These are phyloP conservation scores for Chirona hameri DNA, from an alignment of 2,888 invertebrate species.

Conservation along the genomic window DNA sequence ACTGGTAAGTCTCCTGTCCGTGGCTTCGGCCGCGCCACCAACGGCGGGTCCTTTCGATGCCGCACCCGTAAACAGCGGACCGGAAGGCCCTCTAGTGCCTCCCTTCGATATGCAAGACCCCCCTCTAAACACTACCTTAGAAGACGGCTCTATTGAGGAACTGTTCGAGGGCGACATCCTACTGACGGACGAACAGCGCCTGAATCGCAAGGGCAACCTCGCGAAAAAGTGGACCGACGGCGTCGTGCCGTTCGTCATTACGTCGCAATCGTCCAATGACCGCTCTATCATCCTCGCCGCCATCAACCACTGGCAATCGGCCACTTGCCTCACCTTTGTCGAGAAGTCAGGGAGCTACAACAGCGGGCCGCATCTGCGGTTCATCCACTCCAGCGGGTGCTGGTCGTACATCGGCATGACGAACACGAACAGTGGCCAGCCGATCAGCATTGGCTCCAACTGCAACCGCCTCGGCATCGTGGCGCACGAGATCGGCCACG, in stretches of 20 bases:
- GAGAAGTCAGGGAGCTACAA: no score
- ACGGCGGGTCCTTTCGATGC: not conserved
- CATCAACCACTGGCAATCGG: no score
- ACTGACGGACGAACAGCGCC: no score
- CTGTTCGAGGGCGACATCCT: not conserved
- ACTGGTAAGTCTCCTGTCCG: not conserved
- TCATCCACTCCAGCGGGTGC: not conserved
- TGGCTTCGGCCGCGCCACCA: not conserved
- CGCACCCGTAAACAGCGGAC: no score
- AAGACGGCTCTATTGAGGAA: not conserved
- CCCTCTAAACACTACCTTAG: not conserved
- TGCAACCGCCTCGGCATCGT: not conserved
- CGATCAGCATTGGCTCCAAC: not conserved
- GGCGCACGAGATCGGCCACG: conserved; percentile 70
- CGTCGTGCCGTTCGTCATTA: no score
- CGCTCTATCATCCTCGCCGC: no score
- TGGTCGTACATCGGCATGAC: not conserved
- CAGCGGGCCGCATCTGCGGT: not conserved
- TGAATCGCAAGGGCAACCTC: no score
- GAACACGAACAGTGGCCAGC: not conserved
- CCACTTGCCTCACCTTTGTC: no score
- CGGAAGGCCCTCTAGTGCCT: not conserved
- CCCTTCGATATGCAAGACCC: not conserved
- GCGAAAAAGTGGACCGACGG: no score
- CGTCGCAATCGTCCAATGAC: no score